A percentile compares a stretch with the other conserved stretches of the same genome.
Conservation (phyloP, 1,140 invertebrate species). For the Drosophila truncata region DNA sequence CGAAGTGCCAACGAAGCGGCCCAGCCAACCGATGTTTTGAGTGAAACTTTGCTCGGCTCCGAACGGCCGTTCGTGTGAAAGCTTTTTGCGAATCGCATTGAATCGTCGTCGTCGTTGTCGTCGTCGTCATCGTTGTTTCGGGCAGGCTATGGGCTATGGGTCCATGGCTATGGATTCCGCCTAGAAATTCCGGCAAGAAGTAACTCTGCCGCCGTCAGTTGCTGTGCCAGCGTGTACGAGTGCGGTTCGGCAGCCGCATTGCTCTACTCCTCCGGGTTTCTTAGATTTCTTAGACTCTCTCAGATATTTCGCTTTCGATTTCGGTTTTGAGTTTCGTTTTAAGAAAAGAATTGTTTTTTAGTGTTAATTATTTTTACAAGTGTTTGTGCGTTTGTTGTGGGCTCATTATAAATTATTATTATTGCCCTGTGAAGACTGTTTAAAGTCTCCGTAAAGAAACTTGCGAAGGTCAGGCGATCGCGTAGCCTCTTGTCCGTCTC, state of each 20-base stretch:
- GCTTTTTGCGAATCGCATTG: constrained; percentile 45
- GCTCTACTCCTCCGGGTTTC: neutral
- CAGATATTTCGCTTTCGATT: neutral
- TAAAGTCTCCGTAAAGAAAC: neutral
- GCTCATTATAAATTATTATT: neutral
- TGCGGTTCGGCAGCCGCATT: constrained; percentile 39
- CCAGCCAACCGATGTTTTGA: constrained; percentile 59
- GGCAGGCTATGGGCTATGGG: constrained; percentile 28
- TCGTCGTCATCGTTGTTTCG: no score
- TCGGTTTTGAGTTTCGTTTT: neutral
- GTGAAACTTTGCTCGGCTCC: constrained; percentile 58
- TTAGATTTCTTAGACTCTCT: neutral
- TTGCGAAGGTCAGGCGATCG: constrained; percentile 12
- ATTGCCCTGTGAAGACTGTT: neutral
- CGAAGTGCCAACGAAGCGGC: constrained; percentile 43
- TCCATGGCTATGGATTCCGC: constrained; percentile 20
- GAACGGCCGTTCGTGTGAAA: constrained; percentile 20
- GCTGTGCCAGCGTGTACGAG: constrained; percentile 70
- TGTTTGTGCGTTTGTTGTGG: neutral
- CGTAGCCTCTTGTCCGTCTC: neutral
- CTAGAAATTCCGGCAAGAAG: constrained; percentile 40
- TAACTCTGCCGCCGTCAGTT: constrained; percentile 60
- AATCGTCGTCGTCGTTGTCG: no score
- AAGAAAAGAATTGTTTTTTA: constrained; percentile 2
- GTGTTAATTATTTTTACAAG: neutral